These are phyloP conservation scores for Lutjanus erythropterus DNA, from an alignment of 2,113 vertebrate genomes.

Conservation along the genomic window DNA sequence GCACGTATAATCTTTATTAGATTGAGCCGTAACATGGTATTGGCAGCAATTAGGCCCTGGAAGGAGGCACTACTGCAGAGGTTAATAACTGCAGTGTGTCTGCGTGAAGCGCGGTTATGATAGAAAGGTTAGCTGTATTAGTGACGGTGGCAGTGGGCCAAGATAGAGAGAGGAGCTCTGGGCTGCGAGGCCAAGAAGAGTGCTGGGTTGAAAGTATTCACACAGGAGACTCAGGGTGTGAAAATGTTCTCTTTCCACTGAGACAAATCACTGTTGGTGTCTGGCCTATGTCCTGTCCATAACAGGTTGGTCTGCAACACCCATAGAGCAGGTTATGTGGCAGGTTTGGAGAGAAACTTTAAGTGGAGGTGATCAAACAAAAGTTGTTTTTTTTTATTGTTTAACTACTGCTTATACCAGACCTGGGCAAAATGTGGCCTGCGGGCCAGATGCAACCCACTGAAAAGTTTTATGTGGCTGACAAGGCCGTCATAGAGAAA, in stretches of 20 bases:
- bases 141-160: slow-evolving; percentile 65
- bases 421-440: no score
- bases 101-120: slow-evolving; percentile 66
- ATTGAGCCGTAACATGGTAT: slow-evolving; percentile 76
- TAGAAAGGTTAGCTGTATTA: slow-evolving; percentile 77
- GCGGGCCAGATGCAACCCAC: no score
- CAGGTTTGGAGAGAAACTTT: neutral
- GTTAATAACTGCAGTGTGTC: slow-evolving; percentile 77
- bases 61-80: slow-evolving; percentile 67
- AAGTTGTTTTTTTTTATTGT: neutral
- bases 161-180: slow-evolving; percentile 19
- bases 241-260: slow-evolving; percentile 45
- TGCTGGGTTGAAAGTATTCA: slow-evolving; percentile 12
- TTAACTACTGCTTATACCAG: no score
- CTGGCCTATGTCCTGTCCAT: slow-evolving; percentile 14
- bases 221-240: slow-evolving; percentile 39
- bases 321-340: neutral
- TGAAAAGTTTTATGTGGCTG: no score
- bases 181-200: slow-evolving; percentile 24
- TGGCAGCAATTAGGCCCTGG: slow-evolving; percentile 75
- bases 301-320: neutral
- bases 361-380: neutral
- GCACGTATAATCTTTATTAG: slow-evolving; percentile 78
- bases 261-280: slow-evolving; percentile 34
- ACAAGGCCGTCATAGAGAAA: no score